A percentile compares a stretch with the other conserved stretches of the same genome.
These are phyloP conservation scores for Endotricha flammealis DNA, from an alignment of 2,888 invertebrate genomes.

Conservation along the genomic window DNA sequence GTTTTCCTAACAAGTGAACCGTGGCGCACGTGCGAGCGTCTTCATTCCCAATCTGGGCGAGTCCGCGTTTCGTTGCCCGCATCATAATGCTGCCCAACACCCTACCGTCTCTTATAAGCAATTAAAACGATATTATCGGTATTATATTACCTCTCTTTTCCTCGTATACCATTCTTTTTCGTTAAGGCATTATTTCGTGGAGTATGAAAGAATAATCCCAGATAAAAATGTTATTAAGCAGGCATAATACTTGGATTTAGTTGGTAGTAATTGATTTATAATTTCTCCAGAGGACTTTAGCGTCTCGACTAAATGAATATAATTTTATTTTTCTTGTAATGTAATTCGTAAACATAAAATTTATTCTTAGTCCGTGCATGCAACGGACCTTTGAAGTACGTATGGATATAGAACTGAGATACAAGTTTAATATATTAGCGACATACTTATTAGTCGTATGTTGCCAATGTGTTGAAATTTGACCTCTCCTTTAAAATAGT, in stretches of 20 bases:
- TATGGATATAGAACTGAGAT: too few species aligned
- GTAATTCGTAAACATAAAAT: conserved; percentile 5
- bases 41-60: conserved; percentile 48
- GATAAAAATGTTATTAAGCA: conserved; percentile 10
- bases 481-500: too few species aligned
- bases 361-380: too few species aligned
- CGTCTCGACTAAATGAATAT: conserved; percentile 8
- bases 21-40: conserved; percentile 50
- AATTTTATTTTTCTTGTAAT: conserved; percentile 7
- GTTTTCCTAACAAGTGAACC: conserved; percentile 61
- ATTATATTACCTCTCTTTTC: conserved; percentile 39
- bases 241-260: conserved; percentile 8
- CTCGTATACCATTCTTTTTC: conserved; percentile 41
- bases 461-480: too few species aligned
- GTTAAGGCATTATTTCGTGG: conserved; percentile 6
- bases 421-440: too few species aligned
- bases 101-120: conserved; percentile 43
- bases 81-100: conserved; percentile 44
- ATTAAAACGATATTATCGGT: conserved; percentile 67
- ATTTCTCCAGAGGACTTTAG: conserved; percentile 7
- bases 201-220: conserved; percentile 8
- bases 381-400: too few species aligned
- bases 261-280: conserved; percentile 9
- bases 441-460: too few species aligned
- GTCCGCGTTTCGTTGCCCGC: conserved; percentile 38